Percentiles rank a stretch among this genome's conserved stretches.
These are phyloP conservation scores for Pan paniscus DNA, from an alignment of 2,113 vertebrate genomes.

Conservation along the genomic window DNA sequence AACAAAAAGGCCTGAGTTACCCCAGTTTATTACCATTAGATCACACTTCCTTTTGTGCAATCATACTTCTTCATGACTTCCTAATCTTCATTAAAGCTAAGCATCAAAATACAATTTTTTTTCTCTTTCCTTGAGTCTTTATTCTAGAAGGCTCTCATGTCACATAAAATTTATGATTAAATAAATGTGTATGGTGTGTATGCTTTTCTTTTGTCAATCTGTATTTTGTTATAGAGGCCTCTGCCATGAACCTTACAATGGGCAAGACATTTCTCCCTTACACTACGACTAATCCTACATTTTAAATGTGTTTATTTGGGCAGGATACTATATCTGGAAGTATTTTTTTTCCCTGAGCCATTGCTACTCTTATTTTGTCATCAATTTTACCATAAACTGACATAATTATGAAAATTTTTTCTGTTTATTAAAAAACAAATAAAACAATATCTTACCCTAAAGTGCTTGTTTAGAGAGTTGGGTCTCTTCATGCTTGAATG, in stretches of 20 bases:
- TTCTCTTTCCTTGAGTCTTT: background rate
- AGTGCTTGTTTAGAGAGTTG: background rate
- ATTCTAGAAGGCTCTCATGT: background rate
- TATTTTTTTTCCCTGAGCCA: background rate
- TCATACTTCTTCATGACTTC: background rate
- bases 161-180: background rate
- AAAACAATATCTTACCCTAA: background rate
- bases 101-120: background rate
- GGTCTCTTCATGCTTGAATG: background rate
- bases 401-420: background rate
- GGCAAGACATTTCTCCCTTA: background rate
- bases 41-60: too few relatives aligned
- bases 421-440: background rate
- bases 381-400: background rate
- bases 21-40: too few relatives aligned
- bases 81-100: background rate
- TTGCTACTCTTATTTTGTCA: background rate
- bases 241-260: background rate
- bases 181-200: background rate
- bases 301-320: background rate
- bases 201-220: background rate
- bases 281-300: background rate
- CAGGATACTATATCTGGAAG: background rate
- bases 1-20: accelerated
- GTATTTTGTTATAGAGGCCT: background rate